Evolutionary conservation across 2,888 invertebrate species (phyloP).

Genomic region (Eupithecia abbreviata): DNA sequence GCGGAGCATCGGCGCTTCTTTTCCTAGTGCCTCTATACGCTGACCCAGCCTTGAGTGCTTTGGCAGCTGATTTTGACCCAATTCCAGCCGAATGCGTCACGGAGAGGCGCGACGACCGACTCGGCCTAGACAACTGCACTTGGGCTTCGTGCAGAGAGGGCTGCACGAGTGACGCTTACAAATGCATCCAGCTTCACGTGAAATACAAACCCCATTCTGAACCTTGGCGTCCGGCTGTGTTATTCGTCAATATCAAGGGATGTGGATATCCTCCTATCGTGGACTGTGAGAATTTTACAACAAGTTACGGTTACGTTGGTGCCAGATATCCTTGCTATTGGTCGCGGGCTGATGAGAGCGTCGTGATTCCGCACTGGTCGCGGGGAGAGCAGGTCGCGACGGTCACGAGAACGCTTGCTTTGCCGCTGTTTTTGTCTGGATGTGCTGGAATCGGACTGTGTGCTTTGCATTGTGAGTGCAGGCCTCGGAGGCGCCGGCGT

Average conservation of each 20-base stretch:
- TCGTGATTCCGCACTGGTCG: conserved; percentile 93
- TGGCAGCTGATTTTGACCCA: conserved; percentile 90
- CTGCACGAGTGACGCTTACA: conserved; percentile 90
- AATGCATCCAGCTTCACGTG: conserved; percentile 87
- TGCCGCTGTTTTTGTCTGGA: conserved; percentile 92
- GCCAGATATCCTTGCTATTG: conserved; percentile 87
- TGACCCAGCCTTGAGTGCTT: conserved; percentile 82
- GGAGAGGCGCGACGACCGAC: conserved; percentile 87
- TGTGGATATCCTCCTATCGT: conserved; percentile 92
- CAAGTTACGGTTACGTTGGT: conserved; percentile 87
- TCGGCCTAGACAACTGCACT: conserved; percentile 90
- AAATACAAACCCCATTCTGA: conserved; percentile 81
- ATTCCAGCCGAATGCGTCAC: conserved; percentile 89
- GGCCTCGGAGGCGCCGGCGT: conserved; percentile 87
- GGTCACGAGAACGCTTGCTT: conserved; percentile 92
- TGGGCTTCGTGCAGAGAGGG: conserved; percentile 92
- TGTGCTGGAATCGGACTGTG: conserved; percentile 93
- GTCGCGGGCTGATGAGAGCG: conserved; percentile 90
- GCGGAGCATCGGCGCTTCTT: conserved; percentile 76
- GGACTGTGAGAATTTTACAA: conserved; percentile 90
- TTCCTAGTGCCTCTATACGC: conserved; percentile 81
- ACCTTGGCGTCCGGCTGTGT: conserved; percentile 84
- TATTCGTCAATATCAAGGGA: conserved; percentile 92
- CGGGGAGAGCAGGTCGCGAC: conserved; percentile 91
- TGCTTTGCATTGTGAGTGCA: conserved; percentile 94